These are phyloP conservation scores for Bellardia bayeri DNA, from an alignment of 2,888 invertebrate genomes.

Conservation along the genomic window DNA sequence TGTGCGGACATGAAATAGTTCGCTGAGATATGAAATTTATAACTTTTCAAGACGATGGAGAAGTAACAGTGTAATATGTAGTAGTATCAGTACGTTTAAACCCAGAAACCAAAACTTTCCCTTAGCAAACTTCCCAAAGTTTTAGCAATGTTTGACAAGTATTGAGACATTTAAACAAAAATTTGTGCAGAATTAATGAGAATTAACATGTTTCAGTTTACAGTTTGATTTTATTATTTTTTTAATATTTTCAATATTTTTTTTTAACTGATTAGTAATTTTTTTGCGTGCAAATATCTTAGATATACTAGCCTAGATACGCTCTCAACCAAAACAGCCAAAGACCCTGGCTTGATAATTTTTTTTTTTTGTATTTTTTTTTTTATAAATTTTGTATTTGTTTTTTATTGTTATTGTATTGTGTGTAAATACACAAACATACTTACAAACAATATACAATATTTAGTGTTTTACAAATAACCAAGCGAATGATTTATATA, in stretches of 20 bases:
- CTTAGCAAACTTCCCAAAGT: too few species aligned
- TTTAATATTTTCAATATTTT: conserved; percentile 25
- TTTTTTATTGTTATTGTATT: conserved; percentile 50
- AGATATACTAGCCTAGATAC: conserved; percentile 83
- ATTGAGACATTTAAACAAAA: too few species aligned
- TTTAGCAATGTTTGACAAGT: too few species aligned
- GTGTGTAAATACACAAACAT: conserved; percentile 9
- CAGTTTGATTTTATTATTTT: neutral
- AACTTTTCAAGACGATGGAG: too few species aligned
- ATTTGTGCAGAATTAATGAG: too few species aligned
- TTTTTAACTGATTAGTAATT: conserved; percentile 63
- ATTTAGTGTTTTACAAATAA: conserved; percentile 66
- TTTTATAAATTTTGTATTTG: conserved; percentile 33
- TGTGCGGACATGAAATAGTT: too few species aligned
- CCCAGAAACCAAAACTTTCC: too few species aligned
- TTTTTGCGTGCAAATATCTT: conserved; percentile 83
- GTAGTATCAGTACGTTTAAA: too few species aligned
- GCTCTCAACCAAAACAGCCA: conserved; percentile 81
- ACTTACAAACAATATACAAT: conserved; percentile 5
- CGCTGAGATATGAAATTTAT: too few species aligned
- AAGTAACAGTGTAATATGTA: too few species aligned
- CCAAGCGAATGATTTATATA: conserved; percentile 68
- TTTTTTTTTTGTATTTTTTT: conserved; percentile 56
- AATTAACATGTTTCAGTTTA: neutral
- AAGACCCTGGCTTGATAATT: conserved; percentile 81